Evolutionary conservation across 2,797 vertebrate genomes (phyloP), one percentile per base, ranked within the genome.

Genomic region (Spinus olivaceus): DNA sequence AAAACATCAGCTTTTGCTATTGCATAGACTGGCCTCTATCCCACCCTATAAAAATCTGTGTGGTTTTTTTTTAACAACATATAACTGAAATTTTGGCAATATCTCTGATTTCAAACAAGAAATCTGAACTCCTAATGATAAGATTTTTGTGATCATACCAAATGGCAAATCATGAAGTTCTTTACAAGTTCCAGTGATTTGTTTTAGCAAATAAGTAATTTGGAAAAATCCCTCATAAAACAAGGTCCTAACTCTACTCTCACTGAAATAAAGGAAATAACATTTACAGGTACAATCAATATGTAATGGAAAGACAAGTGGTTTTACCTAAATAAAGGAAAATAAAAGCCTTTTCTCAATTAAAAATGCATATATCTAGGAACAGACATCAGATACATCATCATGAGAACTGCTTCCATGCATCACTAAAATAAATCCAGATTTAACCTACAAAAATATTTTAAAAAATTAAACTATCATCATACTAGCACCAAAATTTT

Each of bases 201-300:
- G 4, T 35, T 73, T 83, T 86, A 22, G 51, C 46, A 74, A 89
- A 76, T n/a, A 84, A 82, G 53, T 69, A 10, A 51, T 63, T 95
- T 33, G 37, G 79, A 94, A 94, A 91, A 77, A 32, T 96, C 70
- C 12, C 37, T 70, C 32, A 79, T 28, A 76, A 85, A 93, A 41
- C 70, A 63, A 60, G 20, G 33, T 88, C 41, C 24, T 86, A 76
- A 79, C 42, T 42, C 14, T 61, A 61, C 12, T 63, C 10, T 24
- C 37, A 35, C 2, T 46, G 42, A 94, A 77, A 81, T 42, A 87
- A 69, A 89, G 33, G 15, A 71, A 25, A 63, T 60, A 19, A 65
- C 22, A 47, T 47, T 49, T 51, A 37, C 28, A 69, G 61, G 12
- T 77, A 14, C 23, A 79, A 32, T 17, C 24, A 53, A 24, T 32